Base-by-base conservation (phyloP, 1,140 invertebrate genomes). In the Saccostrea cuccullata region DNA sequence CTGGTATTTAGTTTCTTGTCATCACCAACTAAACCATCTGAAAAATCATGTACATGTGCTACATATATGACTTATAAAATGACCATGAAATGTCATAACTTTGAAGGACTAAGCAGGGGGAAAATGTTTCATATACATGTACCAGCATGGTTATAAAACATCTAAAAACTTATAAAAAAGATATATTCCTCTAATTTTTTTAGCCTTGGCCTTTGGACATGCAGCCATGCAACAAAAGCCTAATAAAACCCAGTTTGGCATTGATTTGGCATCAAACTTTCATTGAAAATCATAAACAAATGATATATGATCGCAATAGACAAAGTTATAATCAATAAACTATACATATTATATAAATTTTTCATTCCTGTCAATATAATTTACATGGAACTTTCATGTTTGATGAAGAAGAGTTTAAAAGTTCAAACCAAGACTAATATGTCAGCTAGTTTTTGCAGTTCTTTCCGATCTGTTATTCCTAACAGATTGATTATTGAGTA, bases 231-330 rank as follows among this genome's bases (percentile, higher is more conserved):
- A 30, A 30, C 70, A 36, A 11, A 9, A 77, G 13, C 70, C 26
- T 36, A 30, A 26, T 77, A 26, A 26, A 36, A 26, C 26, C 26
- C 30, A 15, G 26, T 77, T 77, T 30, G 26, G 30, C 67, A 77
- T 77, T 77, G 70, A 77, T 77, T 77, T 77, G 26, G 23, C 70
- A 77, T 77, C 26, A 77, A 77, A 77, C 26, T 77, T 77, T 77
- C 70, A 77, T 30, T 77, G 26, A 77, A 77, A 13, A 77, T 77
- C 23, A 77, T 77, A 26, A 77, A 77, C 23, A 77, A 77, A 77
- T 77, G 70, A 77, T 77, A 77, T 77, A 77, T 30, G 70, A 77
- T 77, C 36, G 23, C 70, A 77, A 77, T 15, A 36, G 13, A 77
- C 23, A 77, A 3, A 26, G 26, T 36, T 30, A 77, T 77, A 36